phyloP scores from a whole-genome alignment of 2,797 vertebrate species.

The Melanogrammus aeglefinus region DNA sequence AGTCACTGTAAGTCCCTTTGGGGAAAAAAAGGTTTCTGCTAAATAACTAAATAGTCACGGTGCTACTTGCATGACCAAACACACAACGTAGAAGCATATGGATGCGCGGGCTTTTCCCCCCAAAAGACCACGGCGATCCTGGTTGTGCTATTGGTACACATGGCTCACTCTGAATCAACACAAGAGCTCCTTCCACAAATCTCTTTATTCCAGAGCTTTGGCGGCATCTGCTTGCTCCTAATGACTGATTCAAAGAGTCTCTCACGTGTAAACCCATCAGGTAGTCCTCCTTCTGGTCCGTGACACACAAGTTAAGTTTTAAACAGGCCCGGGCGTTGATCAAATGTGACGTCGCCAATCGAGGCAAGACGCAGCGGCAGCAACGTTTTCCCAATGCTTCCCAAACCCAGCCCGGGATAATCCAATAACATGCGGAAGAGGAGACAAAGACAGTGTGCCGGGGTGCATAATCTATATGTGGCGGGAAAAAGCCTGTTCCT shows the following conservation, averaged over 20 bases:
- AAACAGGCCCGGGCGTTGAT: constrained; percentile 46
- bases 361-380: constrained; percentile 8
- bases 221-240: background rate
- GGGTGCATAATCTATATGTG: constrained; percentile 14
- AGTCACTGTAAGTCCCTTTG: background rate
- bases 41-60: background rate
- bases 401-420: constrained; percentile 55
- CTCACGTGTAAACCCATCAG: constrained; percentile 24
- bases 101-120: background rate
- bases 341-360: constrained; percentile 54
- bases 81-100: background rate
- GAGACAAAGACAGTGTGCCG: constrained; percentile 48
- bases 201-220: constrained; percentile 19
- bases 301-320: constrained; percentile 53
- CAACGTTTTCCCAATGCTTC: background rate
- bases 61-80: background rate
- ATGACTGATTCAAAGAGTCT: background rate
- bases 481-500: constrained; percentile 8
- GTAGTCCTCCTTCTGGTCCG: constrained; percentile 46
- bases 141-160: background rate
- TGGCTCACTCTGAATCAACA: background rate
- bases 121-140: background rate
- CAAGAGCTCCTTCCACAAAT: constrained; percentile 17
- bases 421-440: constrained; percentile 46
- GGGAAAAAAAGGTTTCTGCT: background rate